Conservation (phyloP, 30 jellyfish, hydroid and myxozoan genomes). For the Pelagia noctiluca region DNA sequence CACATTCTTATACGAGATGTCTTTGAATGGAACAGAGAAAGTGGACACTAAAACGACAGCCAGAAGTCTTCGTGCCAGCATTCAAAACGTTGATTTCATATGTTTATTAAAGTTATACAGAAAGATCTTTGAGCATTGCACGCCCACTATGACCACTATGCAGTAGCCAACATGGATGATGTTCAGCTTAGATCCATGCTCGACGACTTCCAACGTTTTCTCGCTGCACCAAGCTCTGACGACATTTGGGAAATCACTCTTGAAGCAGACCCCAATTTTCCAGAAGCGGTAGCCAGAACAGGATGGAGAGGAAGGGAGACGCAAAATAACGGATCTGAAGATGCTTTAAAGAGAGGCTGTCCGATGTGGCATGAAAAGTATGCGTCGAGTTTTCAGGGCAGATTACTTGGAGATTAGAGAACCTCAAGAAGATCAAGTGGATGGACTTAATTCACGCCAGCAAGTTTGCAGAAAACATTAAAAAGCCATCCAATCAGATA, state of each 20-base stretch:
- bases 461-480: constrained; percentile 3
- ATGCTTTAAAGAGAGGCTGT: not conserved
- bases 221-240: not conserved
- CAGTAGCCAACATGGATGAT: constrained; percentile 28
- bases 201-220: not conserved
- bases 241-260: no score
- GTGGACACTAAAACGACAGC: no score
- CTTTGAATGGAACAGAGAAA: no score
- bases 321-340: not conserved
- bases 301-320: constrained; percentile 33
- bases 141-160: constrained; percentile 7
- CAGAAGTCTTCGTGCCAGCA: no score
- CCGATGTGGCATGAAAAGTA: not conserved
- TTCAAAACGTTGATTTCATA: constrained; percentile 4
- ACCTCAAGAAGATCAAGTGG: constrained; percentile 7
- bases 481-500: not conserved
- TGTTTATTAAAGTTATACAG: constrained; percentile 3
- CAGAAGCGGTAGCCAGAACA: not conserved
- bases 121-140: not conserved
- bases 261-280: constrained; percentile 14
- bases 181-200: constrained; percentile 41
- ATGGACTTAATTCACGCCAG: constrained; percentile 11
- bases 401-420: constrained; percentile 5
- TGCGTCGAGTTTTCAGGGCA: constrained; percentile 1
- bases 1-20: no score